Base-by-base conservation (phyloP, 2,888 invertebrate genomes). In the Deilephila elpenor region DNA sequence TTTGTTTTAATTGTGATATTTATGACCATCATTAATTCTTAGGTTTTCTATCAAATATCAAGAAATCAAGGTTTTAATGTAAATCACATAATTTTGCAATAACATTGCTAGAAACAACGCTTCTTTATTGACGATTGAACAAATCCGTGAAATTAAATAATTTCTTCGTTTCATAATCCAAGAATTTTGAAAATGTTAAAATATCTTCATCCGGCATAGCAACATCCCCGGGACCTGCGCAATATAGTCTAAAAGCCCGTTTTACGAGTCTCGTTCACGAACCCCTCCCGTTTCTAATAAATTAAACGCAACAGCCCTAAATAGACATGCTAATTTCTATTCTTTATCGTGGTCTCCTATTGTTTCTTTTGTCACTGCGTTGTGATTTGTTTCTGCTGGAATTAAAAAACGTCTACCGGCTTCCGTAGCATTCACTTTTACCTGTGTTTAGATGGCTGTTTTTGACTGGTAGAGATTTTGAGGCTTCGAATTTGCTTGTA, bases 251-350 rank as follows among this genome's bases (percentile, higher is more conserved):
- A 82, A 84, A 84, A 83, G 82, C 79, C 75, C 73, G 77, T 80
- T 83, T 84, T 81, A 82, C 82, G 82, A 82, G 37, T n/a, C 64
- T 51, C 67, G 67, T 67, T 51, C 51, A 51, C 78, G 74, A 71
- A 74, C 75, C 75, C 80, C 79, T 77, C 75, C 77, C 75, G 73
- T 76, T 74, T 76, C 76, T 81, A 83, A 88, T 89, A 89, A 90
- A 89, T 90, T 90, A 86, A 86, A 85, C 78, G 82, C 74, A 83
- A 82, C 84, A 79, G 81, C 80, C 81, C 79, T 85, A 86, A 90
- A 89, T 83, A 85, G 88, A 83, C 83, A 86, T 85, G 86, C 87
- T 88, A 87, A 89, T 88, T 88, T 87, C 82, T 81, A 80, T 79
- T 80, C 80, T 85, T 83, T 79, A 80, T 81, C 82, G 82, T 79